Base-by-base conservation (phyloP, 2,113 vertebrate genomes). In the Manacus vitellinus region DNA sequence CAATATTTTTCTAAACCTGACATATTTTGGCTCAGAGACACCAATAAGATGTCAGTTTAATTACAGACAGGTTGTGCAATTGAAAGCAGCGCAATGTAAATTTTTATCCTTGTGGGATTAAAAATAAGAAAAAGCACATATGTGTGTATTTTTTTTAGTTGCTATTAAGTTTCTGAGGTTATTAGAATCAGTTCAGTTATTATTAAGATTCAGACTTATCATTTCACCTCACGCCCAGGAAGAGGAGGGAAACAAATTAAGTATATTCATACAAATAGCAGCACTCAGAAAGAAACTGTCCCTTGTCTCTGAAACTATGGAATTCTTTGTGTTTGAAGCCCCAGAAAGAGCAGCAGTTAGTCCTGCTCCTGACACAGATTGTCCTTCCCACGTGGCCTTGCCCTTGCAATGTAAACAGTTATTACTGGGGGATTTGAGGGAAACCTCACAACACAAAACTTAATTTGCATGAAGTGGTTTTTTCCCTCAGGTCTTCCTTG, bases 221-320 rank as follows among this genome's bases (percentile, higher is more conserved):
- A 30, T 86, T 79, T 82, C 33, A 58, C 25, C 39, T 73, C 24
- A 30, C 3, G 22, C 3, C 5, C 23, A 28, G 12, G 37, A 59
- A 73, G 22, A 85, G 7, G 35, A 58, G 27, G 43, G 39, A 5
- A 12, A 24, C 12, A 74, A 73, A n/a, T 30, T 1, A 41, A 25
- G 1, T 27, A 14, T 56, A 55, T 35, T 35, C 49, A 14, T 27
- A 37, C 10, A 55, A 75, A 41, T 1, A 56, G 8, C 15, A 67
- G 23, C 5, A 49, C 9, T 54, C 5, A 3, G 21, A 16, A 56
- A 67, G 54, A 55, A 88, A 61, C 8, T 88, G 9, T 5, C 8
- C 0, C 6, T 74, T 0, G 0, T 70, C 52, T 75, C 51, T 43
- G 12, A 55, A 71, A 35, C 4, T 25, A 3, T 13, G 25, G 24